Evolutionary conservation across 2,888 invertebrate species (phyloP).

Genomic region (Diaphora mendica): DNA sequence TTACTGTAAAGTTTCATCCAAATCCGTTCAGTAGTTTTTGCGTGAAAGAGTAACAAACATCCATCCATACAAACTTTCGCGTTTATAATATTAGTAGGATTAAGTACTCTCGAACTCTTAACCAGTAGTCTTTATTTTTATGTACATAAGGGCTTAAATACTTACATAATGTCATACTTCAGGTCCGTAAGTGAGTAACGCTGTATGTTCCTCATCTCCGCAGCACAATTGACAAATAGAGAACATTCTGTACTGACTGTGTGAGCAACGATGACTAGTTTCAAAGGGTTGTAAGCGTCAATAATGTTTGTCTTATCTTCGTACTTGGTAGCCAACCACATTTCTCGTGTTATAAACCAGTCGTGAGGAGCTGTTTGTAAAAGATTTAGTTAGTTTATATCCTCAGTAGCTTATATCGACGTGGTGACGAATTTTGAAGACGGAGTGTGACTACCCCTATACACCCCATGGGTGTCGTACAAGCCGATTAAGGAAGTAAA

Average conservation of each 20-base stretch:
- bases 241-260: slow-evolving; percentile 68
- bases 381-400: neutral
- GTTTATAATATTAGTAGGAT: too few relatives aligned
- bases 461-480: too few relatives aligned
- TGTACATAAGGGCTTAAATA: too few relatives aligned
- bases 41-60: too few relatives aligned
- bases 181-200: slow-evolving; percentile 47
- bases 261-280: slow-evolving; percentile 73
- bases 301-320: slow-evolving; percentile 35
- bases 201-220: slow-evolving; percentile 69
- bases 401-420: neutral
- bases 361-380: slow-evolving; percentile 66
- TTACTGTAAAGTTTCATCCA: too few relatives aligned
- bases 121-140: too few relatives aligned
- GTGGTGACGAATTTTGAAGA: too few relatives aligned
- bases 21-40: too few relatives aligned
- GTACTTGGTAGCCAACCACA: slow-evolving; percentile 69
- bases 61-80: too few relatives aligned
- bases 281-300: slow-evolving; percentile 60
- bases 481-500: too few relatives aligned
- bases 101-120: too few relatives aligned
- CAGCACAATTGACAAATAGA: slow-evolving; percentile 66
- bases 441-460: too few relatives aligned
- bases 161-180: slow-evolving; percentile 20
- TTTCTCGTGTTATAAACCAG: slow-evolving; percentile 73